These are phyloP conservation scores for Leucophenga varia DNA, from an alignment of 1,140 invertebrate genomes.

Conservation along the genomic window DNA sequence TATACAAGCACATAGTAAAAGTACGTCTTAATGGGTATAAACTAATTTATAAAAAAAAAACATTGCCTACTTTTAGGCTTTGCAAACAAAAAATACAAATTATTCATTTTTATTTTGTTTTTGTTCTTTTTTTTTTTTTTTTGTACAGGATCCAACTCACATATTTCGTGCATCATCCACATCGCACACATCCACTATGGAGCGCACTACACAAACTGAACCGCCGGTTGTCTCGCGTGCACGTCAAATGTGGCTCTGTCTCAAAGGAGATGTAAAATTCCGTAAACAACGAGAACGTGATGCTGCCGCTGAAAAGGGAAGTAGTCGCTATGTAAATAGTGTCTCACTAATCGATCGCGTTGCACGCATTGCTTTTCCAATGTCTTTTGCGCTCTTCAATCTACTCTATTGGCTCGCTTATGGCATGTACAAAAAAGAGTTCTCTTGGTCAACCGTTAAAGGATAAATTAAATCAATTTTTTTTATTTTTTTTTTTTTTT, in stretches of 20 bases:
- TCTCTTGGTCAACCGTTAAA: constrained; percentile 45
- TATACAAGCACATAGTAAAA: too few species aligned
- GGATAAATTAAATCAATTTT: constrained; percentile 12
- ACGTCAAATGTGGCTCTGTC: constrained; percentile 76
- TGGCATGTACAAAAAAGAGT: constrained; percentile 52
- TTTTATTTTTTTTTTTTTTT: too few species aligned
- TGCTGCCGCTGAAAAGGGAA: constrained; percentile 62
- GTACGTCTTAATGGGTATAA: too few species aligned
- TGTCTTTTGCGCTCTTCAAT: constrained; percentile 82
- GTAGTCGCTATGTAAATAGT: constrained; percentile 75
- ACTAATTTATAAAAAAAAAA: too few species aligned
- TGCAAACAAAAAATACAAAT: not conserved
- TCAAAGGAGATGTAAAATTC: constrained; percentile 77
- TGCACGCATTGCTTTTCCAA: constrained; percentile 82
- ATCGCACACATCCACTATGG: constrained; percentile 63
- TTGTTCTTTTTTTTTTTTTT: not conserved
- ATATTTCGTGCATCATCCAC: constrained; percentile 36
- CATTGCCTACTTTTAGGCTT: too few species aligned
- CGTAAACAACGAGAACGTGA: constrained; percentile 73
- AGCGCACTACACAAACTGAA: constrained; percentile 81
- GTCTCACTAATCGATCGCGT: constrained; percentile 85
- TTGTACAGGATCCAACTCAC: constrained; percentile 56
- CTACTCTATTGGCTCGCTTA: constrained; percentile 79
- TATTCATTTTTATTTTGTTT: not conserved
- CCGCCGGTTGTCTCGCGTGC: constrained; percentile 67